Base-by-base conservation (phyloP, 2,888 invertebrate genomes). In the Zhengitettix transpicula region DNA sequence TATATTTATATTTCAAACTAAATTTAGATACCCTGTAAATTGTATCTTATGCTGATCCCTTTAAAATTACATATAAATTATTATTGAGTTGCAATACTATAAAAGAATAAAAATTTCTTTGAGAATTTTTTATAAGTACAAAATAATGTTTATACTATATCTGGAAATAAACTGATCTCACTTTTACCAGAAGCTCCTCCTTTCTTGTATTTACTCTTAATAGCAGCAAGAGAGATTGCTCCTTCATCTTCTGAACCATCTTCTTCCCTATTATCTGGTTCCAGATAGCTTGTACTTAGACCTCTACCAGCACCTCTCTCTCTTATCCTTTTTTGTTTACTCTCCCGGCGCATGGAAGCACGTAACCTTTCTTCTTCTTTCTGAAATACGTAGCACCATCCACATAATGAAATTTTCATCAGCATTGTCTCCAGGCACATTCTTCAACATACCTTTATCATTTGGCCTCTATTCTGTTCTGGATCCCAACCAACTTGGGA, bases 321-420 rank as follows among this genome's bases (percentile, higher is more conserved):
- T 61, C 76, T 72, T 55, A 71, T 75, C 64, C 79, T 71, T 65
- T 81, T 75, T 64, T 81, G 78, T 66, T 82, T 81, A 61, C 75
- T 80, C 68, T 84, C 85, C 41, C 81, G 74, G 12, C 91, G 82
- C 77, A 91, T 85, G 0, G 93, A 88, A 58, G 96, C 93, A 52
- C 92, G 81, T 11, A 99, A 74, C 70, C 91, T 87, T 75, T 98
- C 97, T 73, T 99, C 98, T 70, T 98, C 99, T 84, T 95, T 95
- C 85, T 91, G 68, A 12, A 67, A 65, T 61, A 64, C 47, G 1
- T 47, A 14, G 5, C 7, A 28, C 28, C 28, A 5, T 28, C 28
- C 7, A 7, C 28, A 28, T 28, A 28, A 28, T 28, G 28, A 28
- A 28, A 28, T 28, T 28, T 7, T 2, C 28, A 28, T 28, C 28